Evolutionary conservation across 1,140 invertebrate species (phyloP).

Genomic region (Archivesica marissinica): DNA sequence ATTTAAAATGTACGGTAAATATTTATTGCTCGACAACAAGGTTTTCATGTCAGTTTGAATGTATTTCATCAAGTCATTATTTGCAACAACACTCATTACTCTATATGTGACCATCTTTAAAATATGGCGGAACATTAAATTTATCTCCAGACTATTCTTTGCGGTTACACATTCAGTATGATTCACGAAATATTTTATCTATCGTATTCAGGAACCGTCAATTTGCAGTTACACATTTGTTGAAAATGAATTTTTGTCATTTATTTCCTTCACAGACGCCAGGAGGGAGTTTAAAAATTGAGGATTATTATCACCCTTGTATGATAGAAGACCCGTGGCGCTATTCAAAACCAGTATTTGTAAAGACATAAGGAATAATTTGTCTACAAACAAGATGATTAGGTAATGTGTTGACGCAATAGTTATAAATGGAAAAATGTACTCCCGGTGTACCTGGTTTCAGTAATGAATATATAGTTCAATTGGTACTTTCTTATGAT

Average conservation of each 20-base stretch:
- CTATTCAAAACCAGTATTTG: constrained; percentile 64
- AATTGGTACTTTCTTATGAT: too few species aligned
- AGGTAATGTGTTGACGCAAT: not conserved
- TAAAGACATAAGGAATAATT: constrained; percentile 60
- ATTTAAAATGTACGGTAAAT: too few species aligned
- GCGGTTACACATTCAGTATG: not conserved
- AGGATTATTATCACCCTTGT: constrained; percentile 71
- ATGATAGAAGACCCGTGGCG: constrained; percentile 78
- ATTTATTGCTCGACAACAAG: too few species aligned
- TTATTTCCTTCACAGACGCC: constrained; percentile 62
- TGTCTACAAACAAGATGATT: too few species aligned
- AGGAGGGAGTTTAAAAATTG: constrained; percentile 73
- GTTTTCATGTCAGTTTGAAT: too few species aligned
- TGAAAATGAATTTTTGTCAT: not conserved
- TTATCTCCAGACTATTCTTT: not conserved
- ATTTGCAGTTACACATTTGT: too few species aligned
- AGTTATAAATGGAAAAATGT: not conserved
- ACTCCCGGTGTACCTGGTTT: too few species aligned
- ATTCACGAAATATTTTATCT: not conserved
- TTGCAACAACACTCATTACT: constrained; percentile 10
- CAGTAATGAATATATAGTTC: too few species aligned
- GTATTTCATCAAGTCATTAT: not conserved
- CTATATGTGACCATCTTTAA: not conserved
- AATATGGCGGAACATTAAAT: not conserved
- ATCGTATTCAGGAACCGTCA: too few species aligned